Evolutionary conservation across 64 coral and sea anemone genomes (phyloP), one percentile per base, ranked within the genome.

Genomic region (Dendrophyllia cribrosa): DNA sequence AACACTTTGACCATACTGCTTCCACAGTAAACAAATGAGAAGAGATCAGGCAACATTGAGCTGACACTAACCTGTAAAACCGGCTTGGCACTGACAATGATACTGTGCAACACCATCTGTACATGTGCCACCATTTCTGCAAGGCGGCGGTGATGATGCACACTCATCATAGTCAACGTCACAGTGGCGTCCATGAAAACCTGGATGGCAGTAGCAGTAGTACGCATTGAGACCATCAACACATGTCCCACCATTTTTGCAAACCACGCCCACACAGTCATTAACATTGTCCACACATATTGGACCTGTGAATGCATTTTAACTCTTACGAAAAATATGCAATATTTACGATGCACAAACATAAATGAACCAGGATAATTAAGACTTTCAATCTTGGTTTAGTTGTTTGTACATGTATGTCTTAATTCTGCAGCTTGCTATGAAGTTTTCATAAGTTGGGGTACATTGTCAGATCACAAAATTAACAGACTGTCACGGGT

Each of bases 61-160:
- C 43, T 22, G 9, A 67, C 15, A 87, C 91, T 43, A 66, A 93
- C 91, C 91, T 77, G 91, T 93, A 26, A 55, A 93, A 7, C 83
- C 91, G 26, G 13, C 6, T 21, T 49, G 71, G 74, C 91, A 93
- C 4, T 70, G 71, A 48, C 91, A 93, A 3, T 77, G 72, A 66
- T 93, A 93, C 82, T 93, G 82, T 6, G 82, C 82, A 25, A 93
- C 82, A 26, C 91, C 91, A 93, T 93, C 91, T 11, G 52, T 59
- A 75, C 91, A 93, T 24, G 58, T 78, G 20, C 91, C 91, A 34
- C 91, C 91, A 93, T 93, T 93, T 46, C 73, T 56, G 58, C 91
- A 93, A 26, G 91, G 34, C 34, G 34, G 34, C 34, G 34, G 91
- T 59, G 71, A 47, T 51, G 91, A 86, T 26, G 56, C 53, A 70